Evolutionary conservation across 2,797 vertebrate genomes (phyloP).

Genomic region (Anolis apletophallus): DNA sequence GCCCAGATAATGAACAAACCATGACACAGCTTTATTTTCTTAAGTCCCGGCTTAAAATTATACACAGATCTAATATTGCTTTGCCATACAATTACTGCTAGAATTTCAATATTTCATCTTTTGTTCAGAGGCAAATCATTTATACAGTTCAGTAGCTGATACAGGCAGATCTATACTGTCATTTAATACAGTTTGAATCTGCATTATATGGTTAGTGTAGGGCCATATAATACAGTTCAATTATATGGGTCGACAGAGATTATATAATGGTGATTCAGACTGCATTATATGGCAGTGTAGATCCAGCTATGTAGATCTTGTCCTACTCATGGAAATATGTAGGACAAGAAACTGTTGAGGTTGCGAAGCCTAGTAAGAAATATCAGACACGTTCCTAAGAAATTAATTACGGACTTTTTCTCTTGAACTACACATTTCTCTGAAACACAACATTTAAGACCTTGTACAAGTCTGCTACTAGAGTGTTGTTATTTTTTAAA

Average conservation of each 20-base stretch:
- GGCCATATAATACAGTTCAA: no score
- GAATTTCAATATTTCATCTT: constrained; percentile 17
- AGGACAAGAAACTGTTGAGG: neutral
- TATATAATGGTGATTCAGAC: no score
- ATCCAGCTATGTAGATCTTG: no score
- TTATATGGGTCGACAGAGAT: no score
- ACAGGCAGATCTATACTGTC: no score
- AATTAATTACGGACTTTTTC: neutral
- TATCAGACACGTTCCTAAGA: constrained; percentile 10
- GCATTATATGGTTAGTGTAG: no score
- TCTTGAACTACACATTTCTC: neutral
- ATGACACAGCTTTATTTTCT: neutral
- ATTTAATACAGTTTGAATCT: no score
- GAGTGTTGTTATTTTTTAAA: neutral
- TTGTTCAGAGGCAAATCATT: constrained; percentile 30
- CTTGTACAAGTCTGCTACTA: neutral
- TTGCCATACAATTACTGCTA: constrained; percentile 29
- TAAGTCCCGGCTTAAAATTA: neutral
- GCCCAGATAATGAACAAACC: neutral
- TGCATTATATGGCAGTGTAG: no score
- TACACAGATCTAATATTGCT: neutral
- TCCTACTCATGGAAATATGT: neutral
- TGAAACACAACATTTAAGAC: neutral
- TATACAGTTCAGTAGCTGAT: neutral
- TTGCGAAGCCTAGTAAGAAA: neutral